Base-by-base conservation (phyloP, 2,113 vertebrate species). In the Oxygymnocypris stewartii region DNA sequence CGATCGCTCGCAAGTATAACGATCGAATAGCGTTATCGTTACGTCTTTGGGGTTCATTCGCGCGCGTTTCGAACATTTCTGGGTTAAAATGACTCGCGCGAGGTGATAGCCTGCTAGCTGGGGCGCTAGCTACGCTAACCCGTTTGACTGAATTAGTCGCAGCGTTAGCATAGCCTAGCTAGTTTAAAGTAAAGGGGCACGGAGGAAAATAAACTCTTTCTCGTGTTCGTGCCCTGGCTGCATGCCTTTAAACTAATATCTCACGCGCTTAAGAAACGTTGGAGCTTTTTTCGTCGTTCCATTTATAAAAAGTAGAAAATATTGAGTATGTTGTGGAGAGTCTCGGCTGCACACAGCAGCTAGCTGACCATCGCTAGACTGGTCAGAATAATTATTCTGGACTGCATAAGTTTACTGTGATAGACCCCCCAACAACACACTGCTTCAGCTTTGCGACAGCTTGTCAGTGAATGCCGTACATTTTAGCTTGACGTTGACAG, bases 71-170 rank as follows among this genome's bases (percentile, higher is more conserved):
- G 1, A 71, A 23, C 16, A 49, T 42, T 84, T 84, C 25, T 54
- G 82, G 37, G 44, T 81, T 61, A 2, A 80, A 84, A 91, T 91
- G 86, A 87, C 89, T 79, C 86, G 84, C 82, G 88, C 87, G 85
- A 85, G 88, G 87, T 92, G 88, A 85, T 94, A 92, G 89, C 91
- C 83, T 84, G 86, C 87, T 94, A 92, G 91, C 92, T 79, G 86
- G 84, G 63, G 81, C 78, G 93, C 90, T 91, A 91, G 89, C 90
- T 79, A 87, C 86, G 92, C 90, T 90, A 90, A 90, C 90, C 90
- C 82, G 87, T 84, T 88, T 78, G 88, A 90, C 84, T 88, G 73
- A 88, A 71, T 76, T 83, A 88, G 81, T 88, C 88, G 90, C 91
- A 88, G 89, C 85, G 61, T 81, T 82, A 82, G 80, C 79, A 37